These are phyloP conservation scores for Drosophila ezoana DNA, from an alignment of 2,888 invertebrate species.

Conservation along the genomic window DNA sequence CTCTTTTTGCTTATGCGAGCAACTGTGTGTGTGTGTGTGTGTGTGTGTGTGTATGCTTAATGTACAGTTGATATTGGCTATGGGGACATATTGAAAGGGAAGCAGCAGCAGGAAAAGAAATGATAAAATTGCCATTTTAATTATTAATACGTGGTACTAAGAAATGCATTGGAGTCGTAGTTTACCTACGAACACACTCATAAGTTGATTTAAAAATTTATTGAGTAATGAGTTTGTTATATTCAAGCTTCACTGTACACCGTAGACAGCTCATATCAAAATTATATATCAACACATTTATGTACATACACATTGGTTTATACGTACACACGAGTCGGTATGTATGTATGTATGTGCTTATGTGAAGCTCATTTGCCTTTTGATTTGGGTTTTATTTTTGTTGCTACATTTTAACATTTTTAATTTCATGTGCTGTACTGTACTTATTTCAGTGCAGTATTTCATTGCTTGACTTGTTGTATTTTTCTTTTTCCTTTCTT, in stretches of 20 bases:
- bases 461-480: slow-evolving; percentile 8
- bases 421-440: slow-evolving; percentile 56
- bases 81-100: slow-evolving; percentile 23
- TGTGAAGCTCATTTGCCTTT: slow-evolving; percentile 40
- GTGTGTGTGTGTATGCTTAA: slow-evolving; percentile 30
- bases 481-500: slow-evolving; percentile 2
- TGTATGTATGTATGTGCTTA: slow-evolving; percentile 17
- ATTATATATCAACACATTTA: slow-evolving; percentile 26
- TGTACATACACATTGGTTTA: background rate
- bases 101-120: slow-evolving; percentile 18
- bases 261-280: slow-evolving; percentile 54
- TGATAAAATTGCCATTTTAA: slow-evolving; percentile 12
- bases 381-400: slow-evolving; percentile 36
- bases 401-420: slow-evolving; percentile 32
- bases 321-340: background rate
- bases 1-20: slow-evolving; percentile 60
- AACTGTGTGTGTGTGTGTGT: slow-evolving; percentile 18
- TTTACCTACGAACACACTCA: background rate
- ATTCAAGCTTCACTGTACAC: slow-evolving; percentile 41
- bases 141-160: background rate
- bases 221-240: slow-evolving; percentile 8
- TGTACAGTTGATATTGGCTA: slow-evolving; percentile 71
- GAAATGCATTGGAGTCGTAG: background rate
- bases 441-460: slow-evolving; percentile 40
- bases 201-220: background rate